These are phyloP conservation scores for Magallana gigas DNA, from an alignment of 1,140 invertebrate species.

Conservation along the genomic window DNA sequence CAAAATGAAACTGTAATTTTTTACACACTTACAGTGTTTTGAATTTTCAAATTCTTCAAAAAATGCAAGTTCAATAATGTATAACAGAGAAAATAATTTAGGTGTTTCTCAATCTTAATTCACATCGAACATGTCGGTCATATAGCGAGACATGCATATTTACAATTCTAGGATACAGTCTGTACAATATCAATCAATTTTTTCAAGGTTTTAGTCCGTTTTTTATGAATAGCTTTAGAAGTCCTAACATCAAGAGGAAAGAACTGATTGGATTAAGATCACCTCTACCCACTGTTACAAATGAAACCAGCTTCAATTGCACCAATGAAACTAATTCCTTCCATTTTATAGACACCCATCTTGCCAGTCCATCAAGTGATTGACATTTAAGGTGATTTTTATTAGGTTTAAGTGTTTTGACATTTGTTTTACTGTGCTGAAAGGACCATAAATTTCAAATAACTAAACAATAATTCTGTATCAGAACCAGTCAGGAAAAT, in stretches of 20 bases:
- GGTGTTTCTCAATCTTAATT: too few relatives aligned
- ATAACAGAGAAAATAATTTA: too few relatives aligned
- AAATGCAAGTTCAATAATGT: too few relatives aligned
- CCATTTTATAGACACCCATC: background rate
- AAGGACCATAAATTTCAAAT: slow-evolving; percentile 5
- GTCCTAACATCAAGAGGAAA: background rate
- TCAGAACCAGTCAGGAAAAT: background rate
- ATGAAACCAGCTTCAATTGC: background rate
- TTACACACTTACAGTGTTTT: too few relatives aligned
- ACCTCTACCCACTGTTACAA: background rate
- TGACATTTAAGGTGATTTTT: background rate
- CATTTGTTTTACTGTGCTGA: slow-evolving; percentile 16
- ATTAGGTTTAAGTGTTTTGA: background rate
- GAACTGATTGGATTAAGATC: background rate
- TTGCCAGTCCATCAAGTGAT: background rate
- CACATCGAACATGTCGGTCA: too few relatives aligned
- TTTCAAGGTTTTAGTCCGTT: too few relatives aligned
- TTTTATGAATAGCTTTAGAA: too few relatives aligned
- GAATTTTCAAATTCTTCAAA: too few relatives aligned
- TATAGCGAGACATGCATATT: too few relatives aligned
- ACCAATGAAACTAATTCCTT: background rate
- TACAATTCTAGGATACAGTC: too few relatives aligned
- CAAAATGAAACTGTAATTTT: too few relatives aligned
- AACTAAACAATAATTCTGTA: slow-evolving; percentile 18
- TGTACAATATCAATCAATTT: too few relatives aligned